A percentile compares a stretch with the other conserved stretches of the same genome.
phyloP scores from a whole-genome alignment of 2,888 invertebrate species.

The Carabus problematicus region DNA sequence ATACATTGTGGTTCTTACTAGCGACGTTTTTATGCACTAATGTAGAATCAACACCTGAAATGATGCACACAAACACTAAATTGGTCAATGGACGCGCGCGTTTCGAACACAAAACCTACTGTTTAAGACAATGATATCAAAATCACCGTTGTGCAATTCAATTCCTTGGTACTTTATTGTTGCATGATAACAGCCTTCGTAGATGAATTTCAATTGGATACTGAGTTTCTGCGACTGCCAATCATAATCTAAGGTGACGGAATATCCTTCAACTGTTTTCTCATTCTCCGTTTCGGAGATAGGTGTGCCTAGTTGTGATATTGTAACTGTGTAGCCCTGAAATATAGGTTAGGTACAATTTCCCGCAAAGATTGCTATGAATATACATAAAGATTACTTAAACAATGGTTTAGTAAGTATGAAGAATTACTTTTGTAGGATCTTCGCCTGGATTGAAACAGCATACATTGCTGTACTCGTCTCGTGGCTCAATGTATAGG shows the following conservation, averaged over 20 bases:
- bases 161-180: conserved; percentile 77
- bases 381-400: conserved; percentile 3
- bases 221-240: conserved; percentile 78
- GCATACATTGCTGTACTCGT: conserved; percentile 89
- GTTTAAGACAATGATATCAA: conserved; percentile 89
- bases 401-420: background rate
- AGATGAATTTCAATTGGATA: conserved; percentile 78
- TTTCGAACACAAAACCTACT: conserved; percentile 64
- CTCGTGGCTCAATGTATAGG: conserved; percentile 88
- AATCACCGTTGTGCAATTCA: conserved; percentile 86
- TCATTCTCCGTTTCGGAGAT: conserved; percentile 60
- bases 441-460: conserved; percentile 66
- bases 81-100: conserved; percentile 5
- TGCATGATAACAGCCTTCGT: conserved; percentile 83
- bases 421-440: conserved; percentile 63
- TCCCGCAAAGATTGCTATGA: background rate
- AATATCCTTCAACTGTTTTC: conserved; percentile 60
- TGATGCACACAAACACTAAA: conserved; percentile 40
- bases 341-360: conserved; percentile 43
- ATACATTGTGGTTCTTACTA: conserved; percentile 83
- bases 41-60: conserved; percentile 76
- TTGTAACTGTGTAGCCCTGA: conserved; percentile 70
- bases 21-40: conserved; percentile 87
- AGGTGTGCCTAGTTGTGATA: conserved; percentile 67
- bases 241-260: conserved; percentile 76